Evolutionary conservation across 2,797 vertebrate species (phyloP), one percentile per base, ranked within the genome.

Genomic region (Melopsittacus undulatus): DNA sequence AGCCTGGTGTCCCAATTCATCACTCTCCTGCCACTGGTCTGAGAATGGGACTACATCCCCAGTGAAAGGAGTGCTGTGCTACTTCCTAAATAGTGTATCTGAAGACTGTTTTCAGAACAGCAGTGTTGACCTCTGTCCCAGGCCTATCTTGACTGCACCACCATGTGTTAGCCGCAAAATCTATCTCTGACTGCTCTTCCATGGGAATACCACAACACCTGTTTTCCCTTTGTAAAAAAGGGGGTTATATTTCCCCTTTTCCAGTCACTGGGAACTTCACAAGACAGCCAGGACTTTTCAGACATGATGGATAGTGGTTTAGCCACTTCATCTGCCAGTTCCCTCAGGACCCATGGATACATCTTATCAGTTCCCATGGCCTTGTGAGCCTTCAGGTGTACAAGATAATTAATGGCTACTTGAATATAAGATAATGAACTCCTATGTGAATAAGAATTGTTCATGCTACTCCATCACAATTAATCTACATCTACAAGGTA

Each of bases 1-100:
- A 76, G 1, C 42, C 56, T 49, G 34, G 5, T 45, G 43, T 59
- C 14, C 42, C 34, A 42, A 19, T 34, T 89, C 3, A 0, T 81
- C 3, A 1, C 19, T 48, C 18, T 29, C n/a, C 17, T 77, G 7
- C 5, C 27, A 30, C 1, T 8, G 5, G 8, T 59, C 38, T 42
- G 32, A 63, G 49, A 40, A 63, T 13, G 9, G 20, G 34, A 46
- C 8, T 10, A 12, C 49, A 36, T 61, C 23, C 17, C 17, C 2
- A 3, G 19, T 32, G 38, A 87, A 79, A 59, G 27, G 7, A 42
- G 10, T n/a, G 29, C 24, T 34, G 10, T 62, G 17, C 20, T 32
- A 24, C 17, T 36, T 56, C 32, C 20, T 20, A 56, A 56, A 24
- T 42, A 36, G 23, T 21, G 6, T 17, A 63, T 11, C 48, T 74